phyloP scores from a whole-genome alignment of 2,888 invertebrate species.

The Athetis lepigone region DNA sequence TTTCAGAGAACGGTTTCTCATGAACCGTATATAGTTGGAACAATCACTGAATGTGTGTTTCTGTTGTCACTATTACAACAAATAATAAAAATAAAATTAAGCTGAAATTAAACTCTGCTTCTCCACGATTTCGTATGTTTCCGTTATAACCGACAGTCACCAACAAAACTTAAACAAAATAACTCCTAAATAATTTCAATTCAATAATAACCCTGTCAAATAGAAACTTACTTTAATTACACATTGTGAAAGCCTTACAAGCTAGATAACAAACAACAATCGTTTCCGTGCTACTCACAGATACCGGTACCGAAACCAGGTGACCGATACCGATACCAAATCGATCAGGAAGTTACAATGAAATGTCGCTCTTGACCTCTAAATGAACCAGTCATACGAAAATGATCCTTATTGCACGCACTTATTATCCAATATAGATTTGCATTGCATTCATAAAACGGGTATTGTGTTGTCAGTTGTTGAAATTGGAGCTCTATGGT shows the following conservation, averaged over 20 bases:
- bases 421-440: conserved; percentile 50
- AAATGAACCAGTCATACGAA: conserved; percentile 64
- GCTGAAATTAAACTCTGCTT: no score
- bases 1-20: no score
- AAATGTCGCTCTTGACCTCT: conserved; percentile 77
- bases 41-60: no score
- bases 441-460: conserved; percentile 57
- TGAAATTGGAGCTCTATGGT: conserved; percentile 23
- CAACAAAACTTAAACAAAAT: neutral
- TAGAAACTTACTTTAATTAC: conserved; percentile 50
- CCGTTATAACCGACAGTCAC: no score
- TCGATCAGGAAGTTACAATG: conserved; percentile 72
- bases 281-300: conserved; percentile 62
- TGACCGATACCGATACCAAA: conserved; percentile 64
- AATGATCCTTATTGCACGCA: conserved; percentile 38
- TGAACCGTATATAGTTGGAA: no score
- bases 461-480: conserved; percentile 33
- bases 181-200: conserved; percentile 14
- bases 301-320: conserved; percentile 60
- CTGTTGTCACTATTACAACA: no score
- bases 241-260: conserved; percentile 62
- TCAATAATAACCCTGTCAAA: conserved; percentile 12
- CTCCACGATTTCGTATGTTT: no score
- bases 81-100: no score
- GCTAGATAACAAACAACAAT: conserved; percentile 61